These are phyloP conservation scores for Montifringilla adamsi DNA, from an alignment of 2,113 vertebrate species.

Conservation along the genomic window DNA sequence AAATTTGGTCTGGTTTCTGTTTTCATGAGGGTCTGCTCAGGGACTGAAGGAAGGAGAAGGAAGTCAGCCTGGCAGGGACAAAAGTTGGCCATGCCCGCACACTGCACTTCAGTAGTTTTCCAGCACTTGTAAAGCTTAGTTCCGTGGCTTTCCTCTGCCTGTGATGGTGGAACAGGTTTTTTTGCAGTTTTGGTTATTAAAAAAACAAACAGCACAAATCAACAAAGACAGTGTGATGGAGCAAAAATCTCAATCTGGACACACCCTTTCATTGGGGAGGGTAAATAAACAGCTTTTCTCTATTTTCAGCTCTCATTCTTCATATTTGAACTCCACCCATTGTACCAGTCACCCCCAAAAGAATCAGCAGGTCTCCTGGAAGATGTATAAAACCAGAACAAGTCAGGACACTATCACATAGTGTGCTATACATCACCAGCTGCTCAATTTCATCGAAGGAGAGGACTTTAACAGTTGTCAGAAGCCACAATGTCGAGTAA, in stretches of 20 bases:
- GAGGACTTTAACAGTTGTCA: neutral
- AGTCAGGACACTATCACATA: neutral
- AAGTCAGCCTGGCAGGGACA: rapidly evolving
- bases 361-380: neutral
- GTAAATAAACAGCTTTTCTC: constrained; percentile 3
- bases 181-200: neutral
- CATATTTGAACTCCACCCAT: constrained; percentile 32
- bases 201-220: neutral
- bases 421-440: neutral
- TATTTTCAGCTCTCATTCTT: constrained; percentile 21
- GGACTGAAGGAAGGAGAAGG: neutral
- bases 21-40: neutral
- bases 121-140: neutral
- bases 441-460: neutral
- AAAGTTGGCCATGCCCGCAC: neutral
- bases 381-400: neutral
- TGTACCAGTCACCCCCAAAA: neutral
- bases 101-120: constrained; percentile 12
- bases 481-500: constrained; percentile 13
- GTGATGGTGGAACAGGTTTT: neutral
- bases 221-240: neutral
- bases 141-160: neutral
- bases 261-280: constrained; percentile 9
- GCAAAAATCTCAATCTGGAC: neutral
- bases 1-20: neutral